These are phyloP conservation scores for Sinonovacula constricta DNA, from an alignment of 1,140 invertebrate genomes.

Conservation along the genomic window DNA sequence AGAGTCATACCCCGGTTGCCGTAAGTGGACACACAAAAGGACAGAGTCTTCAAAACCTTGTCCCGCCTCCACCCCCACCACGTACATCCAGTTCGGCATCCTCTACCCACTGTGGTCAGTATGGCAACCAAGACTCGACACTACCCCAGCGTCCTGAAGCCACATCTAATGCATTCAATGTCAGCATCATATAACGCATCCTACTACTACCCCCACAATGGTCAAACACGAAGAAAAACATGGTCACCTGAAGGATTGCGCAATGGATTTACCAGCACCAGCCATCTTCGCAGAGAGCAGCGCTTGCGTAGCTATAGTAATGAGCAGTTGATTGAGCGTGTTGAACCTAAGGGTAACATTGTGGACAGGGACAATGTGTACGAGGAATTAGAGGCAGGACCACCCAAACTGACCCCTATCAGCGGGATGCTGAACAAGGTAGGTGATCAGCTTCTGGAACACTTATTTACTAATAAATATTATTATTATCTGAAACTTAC, in stretches of 20 bases:
- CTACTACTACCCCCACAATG: conserved; percentile 24
- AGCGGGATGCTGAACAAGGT: conserved; percentile 55
- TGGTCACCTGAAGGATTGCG: conserved; percentile 49
- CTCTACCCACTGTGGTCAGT: conserved; percentile 23
- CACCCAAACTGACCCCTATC: conserved; percentile 53
- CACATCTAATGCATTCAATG: conserved; percentile 32
- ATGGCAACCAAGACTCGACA: no score
- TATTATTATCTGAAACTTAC: no score
- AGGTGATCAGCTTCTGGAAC: conserved; percentile 10
- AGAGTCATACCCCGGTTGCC: conserved; percentile 1
- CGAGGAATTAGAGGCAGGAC: conserved; percentile 49
- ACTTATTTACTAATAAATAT: no score
- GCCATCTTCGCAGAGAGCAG: conserved; percentile 13
- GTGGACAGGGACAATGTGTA: conserved; percentile 33
- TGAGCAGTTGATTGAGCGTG: conserved; percentile 34
- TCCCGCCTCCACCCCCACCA: conserved; percentile 44
- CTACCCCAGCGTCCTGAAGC: conserved; percentile 15
- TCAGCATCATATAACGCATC: conserved; percentile 41
- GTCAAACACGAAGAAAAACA: conserved; percentile 33
- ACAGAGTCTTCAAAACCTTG: no score
- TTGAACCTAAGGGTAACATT: no score
- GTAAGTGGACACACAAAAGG: conserved; percentile 13
- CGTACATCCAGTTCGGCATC: conserved; percentile 21
- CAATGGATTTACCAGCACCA: conserved; percentile 11
- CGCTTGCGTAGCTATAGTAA: conserved; percentile 44